Evolutionary conservation across 2,113 vertebrate genomes (phyloP), one percentile per base, ranked within the genome.

Genomic region (Lepus americanus): DNA sequence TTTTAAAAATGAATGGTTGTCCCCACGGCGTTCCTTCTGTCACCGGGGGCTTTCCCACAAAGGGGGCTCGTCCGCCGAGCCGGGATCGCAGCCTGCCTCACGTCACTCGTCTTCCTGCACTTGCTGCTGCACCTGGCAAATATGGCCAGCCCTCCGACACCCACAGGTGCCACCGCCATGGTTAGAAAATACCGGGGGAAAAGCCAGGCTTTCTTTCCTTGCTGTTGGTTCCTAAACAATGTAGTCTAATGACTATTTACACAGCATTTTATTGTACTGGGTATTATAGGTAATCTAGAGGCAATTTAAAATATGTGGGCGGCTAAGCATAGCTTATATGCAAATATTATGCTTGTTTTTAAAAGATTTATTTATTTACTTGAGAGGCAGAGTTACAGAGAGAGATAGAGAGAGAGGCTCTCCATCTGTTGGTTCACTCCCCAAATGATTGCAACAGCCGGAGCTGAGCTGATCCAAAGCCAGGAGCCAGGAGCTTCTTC

Each of bases 71-170:
- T 20, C n/a, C 61, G 55, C 25, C 59, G 39, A 49, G 59, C 9
- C 20, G 2, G 23, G 53, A 31, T 63, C 36, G 20, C 4, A 10
- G 2, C 27, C 63, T 10, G 23, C 17, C 20, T 11, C 1, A 5
- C 22, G n/a, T 0, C 16, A 49, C 8, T 5, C 1, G 17, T 5
- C 64, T 14, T 64, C 33, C 64, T 36, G 59, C 1, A 4, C 64
- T 27, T 51, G 3, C 23, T 19, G 3, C 25, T 2, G 9, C 55
- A 23, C 67, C n/a, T 6, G 61, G 79, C 79, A 8, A 4, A 3
- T 1, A 6, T 7, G 1, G 20, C 13, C 9, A 14, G 55, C 44
- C n/a, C 36, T 20, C 25, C 11, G 3, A 20, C 17, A 31, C 8
- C 88, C 55, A 3, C 27, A 23, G 39, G 17, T 49, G 33, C 79